A percentile compares a stretch with the other conserved stretches of the same genome.
These are phyloP conservation scores for Gopherus flavomarginatus DNA, from an alignment of 2,113 vertebrate genomes.

Conservation along the genomic window DNA sequence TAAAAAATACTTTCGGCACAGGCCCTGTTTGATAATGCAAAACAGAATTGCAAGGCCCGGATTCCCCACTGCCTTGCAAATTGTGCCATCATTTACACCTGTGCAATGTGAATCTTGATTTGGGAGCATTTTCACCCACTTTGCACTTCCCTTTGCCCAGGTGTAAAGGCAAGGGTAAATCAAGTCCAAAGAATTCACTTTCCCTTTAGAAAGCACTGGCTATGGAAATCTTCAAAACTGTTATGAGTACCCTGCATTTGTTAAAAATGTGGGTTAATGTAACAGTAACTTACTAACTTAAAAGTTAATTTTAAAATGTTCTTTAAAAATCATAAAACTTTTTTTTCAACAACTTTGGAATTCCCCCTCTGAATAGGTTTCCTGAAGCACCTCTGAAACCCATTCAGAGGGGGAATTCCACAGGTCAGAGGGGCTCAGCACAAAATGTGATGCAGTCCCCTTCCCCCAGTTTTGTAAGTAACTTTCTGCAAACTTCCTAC, in stretches of 20 bases:
- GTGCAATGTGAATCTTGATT: not conserved
- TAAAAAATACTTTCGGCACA: not conserved
- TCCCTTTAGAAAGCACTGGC: not conserved
- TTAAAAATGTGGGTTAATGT: fast-evolving
- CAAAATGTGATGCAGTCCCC: not conserved
- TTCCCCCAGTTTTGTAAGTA: not conserved
- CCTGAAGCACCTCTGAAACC: not conserved
- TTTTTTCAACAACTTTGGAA: not conserved
- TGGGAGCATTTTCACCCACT: not conserved
- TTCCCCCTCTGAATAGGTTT: too few species aligned
- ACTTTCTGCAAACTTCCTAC: not conserved
- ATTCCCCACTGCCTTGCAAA: not conserved
- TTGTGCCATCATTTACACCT: not conserved
- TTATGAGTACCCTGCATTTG: not conserved
- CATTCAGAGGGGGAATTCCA: fast-evolving
- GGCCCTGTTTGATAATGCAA: not conserved
- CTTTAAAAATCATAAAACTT: not conserved
- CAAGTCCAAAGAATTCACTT: not conserved
- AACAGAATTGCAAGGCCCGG: not conserved
- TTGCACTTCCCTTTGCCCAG: not conserved
- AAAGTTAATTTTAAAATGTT: not conserved
- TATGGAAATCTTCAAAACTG: not conserved
- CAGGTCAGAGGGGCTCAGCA: not conserved
- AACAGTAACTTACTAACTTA: not conserved
- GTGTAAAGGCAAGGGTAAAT: not conserved